Percentiles rank a stretch among this genome's conserved stretches.
Evolutionary conservation across 2,797 vertebrate species (phyloP).

Genomic region (Sebastes itinus): DNA sequence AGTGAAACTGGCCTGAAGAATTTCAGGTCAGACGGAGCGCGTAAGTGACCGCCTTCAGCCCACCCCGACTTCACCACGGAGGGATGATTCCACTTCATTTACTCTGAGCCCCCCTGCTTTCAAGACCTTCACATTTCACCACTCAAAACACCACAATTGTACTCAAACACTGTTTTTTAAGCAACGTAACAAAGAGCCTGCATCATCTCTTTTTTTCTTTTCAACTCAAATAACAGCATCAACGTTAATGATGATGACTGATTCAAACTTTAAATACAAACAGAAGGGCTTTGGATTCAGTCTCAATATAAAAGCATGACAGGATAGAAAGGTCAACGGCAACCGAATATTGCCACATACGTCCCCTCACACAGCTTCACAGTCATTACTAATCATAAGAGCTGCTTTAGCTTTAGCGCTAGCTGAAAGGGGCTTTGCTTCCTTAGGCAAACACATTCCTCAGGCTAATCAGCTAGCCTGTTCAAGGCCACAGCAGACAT

Average conservation of each 20-base stretch:
- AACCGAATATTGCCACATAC: background rate
- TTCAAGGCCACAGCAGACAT: conserved; percentile 70
- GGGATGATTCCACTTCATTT: conserved; percentile 75
- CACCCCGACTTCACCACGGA: conserved; percentile 45
- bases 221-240: background rate
- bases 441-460: conserved; percentile 79
- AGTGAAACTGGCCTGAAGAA: conserved; percentile 73
- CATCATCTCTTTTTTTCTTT: background rate
- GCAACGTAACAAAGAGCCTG: background rate
- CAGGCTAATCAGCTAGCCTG: conserved; percentile 68
- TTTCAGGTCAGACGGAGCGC: conserved; percentile 71
- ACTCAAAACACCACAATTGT: background rate
- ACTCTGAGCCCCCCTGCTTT: conserved; percentile 42
- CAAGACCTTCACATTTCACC: conserved; percentile 41
- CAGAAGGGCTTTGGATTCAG: background rate
- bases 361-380: conserved; percentile 6
- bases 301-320: background rate
- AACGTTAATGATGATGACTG: background rate
- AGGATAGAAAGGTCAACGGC: conserved; percentile 21
- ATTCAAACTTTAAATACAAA: background rate
- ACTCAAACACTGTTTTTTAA: background rate
- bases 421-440: conserved; percentile 65
- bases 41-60: conserved; percentile 55
- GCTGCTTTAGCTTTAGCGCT: conserved; percentile 63
- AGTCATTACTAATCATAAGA: conserved; percentile 61